A percentile compares a stretch with the other conserved stretches of the same genome.
Conservation (phyloP, 1,140 invertebrate genomes). For the Galendromus occidentalis region DNA sequence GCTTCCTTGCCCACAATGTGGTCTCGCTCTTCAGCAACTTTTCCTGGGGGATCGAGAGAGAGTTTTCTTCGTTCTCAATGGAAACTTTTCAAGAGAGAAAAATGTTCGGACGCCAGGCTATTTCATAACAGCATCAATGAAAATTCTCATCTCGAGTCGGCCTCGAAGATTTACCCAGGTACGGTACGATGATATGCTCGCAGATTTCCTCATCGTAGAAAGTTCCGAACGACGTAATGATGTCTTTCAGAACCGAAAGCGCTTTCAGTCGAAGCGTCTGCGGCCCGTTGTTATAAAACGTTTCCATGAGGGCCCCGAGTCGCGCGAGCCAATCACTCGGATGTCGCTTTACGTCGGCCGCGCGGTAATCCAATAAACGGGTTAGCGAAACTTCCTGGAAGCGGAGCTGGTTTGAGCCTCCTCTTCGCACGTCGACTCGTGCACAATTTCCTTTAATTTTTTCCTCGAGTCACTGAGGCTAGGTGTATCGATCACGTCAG, state of each 20-base stretch:
- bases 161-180: background rate
- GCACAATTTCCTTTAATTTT: too few relatives aligned
- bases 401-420: background rate
- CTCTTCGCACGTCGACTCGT: too few relatives aligned
- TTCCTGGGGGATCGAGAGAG: background rate
- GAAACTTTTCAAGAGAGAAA: too few relatives aligned
- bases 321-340: background rate
- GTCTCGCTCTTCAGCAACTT: background rate
- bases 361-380: background rate
- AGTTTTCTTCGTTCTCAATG: too few relatives aligned
- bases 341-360: background rate
- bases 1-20: background rate
- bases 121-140: background rate
- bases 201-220: background rate
- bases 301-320: background rate
- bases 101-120: too few relatives aligned
- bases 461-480: background rate
- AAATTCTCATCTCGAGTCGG: background rate
- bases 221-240: background rate
- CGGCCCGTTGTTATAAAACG: background rate
- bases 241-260: background rate
- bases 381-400: slow-evolving; percentile 1
- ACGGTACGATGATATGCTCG: slow-evolving; percentile 1
- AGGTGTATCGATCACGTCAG: background rate
- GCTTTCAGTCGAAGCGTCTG: background rate